These are phyloP conservation scores for Epirrhoe alternata DNA, from an alignment of 2,888 invertebrate species.

Conservation along the genomic window DNA sequence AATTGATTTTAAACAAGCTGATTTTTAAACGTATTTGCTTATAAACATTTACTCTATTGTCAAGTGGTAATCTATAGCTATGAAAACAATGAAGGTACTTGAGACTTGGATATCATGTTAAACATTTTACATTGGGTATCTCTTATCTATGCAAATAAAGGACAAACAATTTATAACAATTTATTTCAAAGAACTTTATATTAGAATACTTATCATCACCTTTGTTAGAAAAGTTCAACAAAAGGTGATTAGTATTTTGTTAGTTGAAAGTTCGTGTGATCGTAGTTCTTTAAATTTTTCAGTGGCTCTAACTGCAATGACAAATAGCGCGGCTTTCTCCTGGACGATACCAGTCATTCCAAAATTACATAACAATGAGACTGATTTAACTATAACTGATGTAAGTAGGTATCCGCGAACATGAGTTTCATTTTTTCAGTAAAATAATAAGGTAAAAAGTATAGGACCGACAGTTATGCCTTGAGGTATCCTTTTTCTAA, in stretches of 20 bases:
- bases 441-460: neutral
- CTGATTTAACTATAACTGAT: conserved; percentile 51
- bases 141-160: neutral
- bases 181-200: too few species aligned
- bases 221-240: too few species aligned
- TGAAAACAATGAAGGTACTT: neutral
- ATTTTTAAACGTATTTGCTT: neutral
- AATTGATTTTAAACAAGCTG: neutral
- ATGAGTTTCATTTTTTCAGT: too few species aligned
- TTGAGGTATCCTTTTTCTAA: neutral
- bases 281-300: conserved; percentile 40
- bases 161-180: neutral
- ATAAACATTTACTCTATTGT: too few species aligned
- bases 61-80: neutral
- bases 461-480: neutral
- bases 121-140: neutral
- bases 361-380: conserved; percentile 57
- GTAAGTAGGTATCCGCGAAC: too few species aligned
- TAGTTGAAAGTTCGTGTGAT: neutral
- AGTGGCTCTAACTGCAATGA: conserved; percentile 65
- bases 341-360: conserved; percentile 65
- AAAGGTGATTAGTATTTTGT: too few species aligned
- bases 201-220: too few species aligned
- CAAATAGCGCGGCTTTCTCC: conserved; percentile 58
- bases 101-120: neutral